Evolutionary conservation across 2,888 invertebrate genomes (phyloP).

Genomic region (Ochropleura leucogaster): DNA sequence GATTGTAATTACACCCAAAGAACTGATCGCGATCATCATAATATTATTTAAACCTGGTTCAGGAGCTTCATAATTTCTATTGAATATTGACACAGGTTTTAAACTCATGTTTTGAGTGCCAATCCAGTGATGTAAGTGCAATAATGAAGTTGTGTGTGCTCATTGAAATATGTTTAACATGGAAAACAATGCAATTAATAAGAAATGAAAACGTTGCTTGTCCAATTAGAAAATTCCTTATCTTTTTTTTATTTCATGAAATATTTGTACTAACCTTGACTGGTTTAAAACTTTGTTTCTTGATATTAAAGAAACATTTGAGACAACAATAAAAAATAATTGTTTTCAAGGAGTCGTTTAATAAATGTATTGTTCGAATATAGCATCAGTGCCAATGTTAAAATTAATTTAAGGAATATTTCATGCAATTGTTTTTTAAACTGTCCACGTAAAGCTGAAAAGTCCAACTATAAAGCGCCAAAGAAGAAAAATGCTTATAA

Average conservation of each 20-base stretch:
- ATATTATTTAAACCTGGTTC: background rate
- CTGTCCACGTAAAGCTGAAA: background rate
- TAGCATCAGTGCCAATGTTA: conserved; percentile 14
- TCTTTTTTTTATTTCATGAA: conserved; percentile 39
- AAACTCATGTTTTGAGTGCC: background rate
- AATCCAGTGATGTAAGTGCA: background rate
- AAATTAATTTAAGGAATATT: conserved; percentile 5
- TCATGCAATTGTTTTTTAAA: background rate
- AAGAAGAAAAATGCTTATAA: background rate
- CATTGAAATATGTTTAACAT: conserved; percentile 4
- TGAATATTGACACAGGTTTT: background rate
- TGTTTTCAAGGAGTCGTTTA: conserved; percentile 38
- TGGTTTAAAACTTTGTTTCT: conserved; percentile 26
- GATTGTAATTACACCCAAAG: background rate
- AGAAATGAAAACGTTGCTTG: conserved; percentile 52
- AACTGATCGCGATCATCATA: background rate
- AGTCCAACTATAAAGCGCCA: too few relatives aligned
- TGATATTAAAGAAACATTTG: conserved; percentile 45
- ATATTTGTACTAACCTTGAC: conserved; percentile 57
- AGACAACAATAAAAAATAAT: conserved; percentile 35
- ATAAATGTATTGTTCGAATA: conserved; percentile 30
- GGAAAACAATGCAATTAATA: conserved; percentile 44
- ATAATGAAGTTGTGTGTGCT: background rate
- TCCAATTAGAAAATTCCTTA: conserved; percentile 59
- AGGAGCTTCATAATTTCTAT: background rate